A percentile compares a stretch with the other conserved stretches of the same genome.
These are phyloP conservation scores for Contarinia nasturtii DNA, from an alignment of 1,140 invertebrate species.

Conservation along the genomic window DNA sequence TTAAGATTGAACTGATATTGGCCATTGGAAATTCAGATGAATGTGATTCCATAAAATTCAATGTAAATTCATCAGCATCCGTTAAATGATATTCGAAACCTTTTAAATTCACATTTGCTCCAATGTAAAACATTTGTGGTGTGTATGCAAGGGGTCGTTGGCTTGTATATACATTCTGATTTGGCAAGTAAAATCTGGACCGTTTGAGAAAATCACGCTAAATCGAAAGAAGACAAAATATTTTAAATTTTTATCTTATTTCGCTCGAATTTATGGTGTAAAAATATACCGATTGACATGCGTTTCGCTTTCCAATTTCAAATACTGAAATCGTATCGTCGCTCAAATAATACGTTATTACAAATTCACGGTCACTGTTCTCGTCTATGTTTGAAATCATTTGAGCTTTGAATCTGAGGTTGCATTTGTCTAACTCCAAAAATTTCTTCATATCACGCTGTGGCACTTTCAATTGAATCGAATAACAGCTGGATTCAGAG, in stretches of 20 bases:
- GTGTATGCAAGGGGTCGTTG: constrained; percentile 51
- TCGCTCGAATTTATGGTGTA: background rate
- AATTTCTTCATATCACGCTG: constrained; percentile 64
- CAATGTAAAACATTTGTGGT: constrained; percentile 62
- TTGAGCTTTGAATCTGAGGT: constrained; percentile 58
- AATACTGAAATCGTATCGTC: constrained; percentile 71
- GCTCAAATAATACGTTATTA: constrained; percentile 60
- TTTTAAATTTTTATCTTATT: background rate
- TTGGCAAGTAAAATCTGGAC: constrained; percentile 47
- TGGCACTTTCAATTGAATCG: constrained; percentile 52
- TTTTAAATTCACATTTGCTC: constrained; percentile 51
- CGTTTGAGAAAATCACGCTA: constrained; percentile 50
- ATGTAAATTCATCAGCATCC: constrained; percentile 68
- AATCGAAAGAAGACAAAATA: constrained; percentile 10
- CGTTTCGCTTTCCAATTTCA: constrained; percentile 53
- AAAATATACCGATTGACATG: constrained; percentile 31
- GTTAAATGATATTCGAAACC: constrained; percentile 56
- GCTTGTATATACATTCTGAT: constrained; percentile 43
- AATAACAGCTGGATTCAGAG: constrained; percentile 65
- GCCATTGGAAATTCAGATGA: constrained; percentile 47
- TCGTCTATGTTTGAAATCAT: constrained; percentile 49
- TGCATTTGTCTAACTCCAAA: constrained; percentile 53
- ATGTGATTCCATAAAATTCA: constrained; percentile 74
- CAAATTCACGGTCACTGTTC: constrained; percentile 49
- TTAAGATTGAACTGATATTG: constrained; percentile 43